Evolutionary conservation across 2,113 vertebrate species (phyloP), one percentile per base, ranked within the genome.

Genomic region (Pluvianellus socialis): DNA sequence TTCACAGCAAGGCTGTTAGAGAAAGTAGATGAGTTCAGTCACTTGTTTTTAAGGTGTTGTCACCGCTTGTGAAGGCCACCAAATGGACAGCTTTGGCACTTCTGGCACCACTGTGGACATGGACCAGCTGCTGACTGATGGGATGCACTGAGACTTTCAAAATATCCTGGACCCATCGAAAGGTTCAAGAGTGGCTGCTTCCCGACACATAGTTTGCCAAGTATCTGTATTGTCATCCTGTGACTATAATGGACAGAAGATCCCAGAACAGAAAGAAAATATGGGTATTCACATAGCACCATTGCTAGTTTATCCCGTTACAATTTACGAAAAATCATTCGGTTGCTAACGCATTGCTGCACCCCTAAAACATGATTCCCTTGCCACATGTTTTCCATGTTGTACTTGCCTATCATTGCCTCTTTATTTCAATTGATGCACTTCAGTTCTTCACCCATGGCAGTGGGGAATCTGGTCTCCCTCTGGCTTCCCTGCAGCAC

Each of bases 131-230:
- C 28, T 74, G 58, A 49, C 20, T 27, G 22, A 33, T 22, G 72
- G n/a, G 4, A 32, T 2, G 4, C 56, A 20, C 10, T 8, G 40
- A 50, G 18, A 32, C 18, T 66, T 90, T 45, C 18, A 49, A 55
- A 84, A 66, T 16, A 5, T 40, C 16, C 40, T 75, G 56, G 38
- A 52, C 73, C 21, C 14, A 4, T 56, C 35, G 70, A 49, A 72
- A 63, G 1, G 19, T 65, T 63, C 50, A 49, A 32, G 33, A 88
- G 7, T 2, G 4, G 1, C 17, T 72, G 5, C 11, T 62, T 72
- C 23, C 26, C 24, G 1, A 15, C 15, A 20, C 0, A 0, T 20
- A 30, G 6, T 49, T 93, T 70, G 33, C 20, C 22, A 65, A 24
- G 9, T 10, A 28, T 35, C 30, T 12, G 8, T 38, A 14, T 30